Conservation (phyloP, 2,113 vertebrate genomes). For the Phaethornis superciliosus region DNA sequence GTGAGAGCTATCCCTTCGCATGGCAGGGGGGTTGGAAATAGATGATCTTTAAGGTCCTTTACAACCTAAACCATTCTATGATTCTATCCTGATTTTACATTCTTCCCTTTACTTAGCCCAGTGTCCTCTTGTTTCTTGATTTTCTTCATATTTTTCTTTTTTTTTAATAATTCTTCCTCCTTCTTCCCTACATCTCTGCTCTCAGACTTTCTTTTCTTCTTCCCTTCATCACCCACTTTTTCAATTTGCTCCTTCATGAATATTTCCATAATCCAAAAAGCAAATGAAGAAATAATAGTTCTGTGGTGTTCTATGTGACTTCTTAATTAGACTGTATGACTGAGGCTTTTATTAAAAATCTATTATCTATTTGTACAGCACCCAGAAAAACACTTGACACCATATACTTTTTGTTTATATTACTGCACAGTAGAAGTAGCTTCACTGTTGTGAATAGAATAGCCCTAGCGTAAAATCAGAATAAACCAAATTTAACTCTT, state of each 20-base stretch:
- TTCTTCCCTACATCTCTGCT: background rate
- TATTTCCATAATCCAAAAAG: background rate
- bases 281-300: background rate
- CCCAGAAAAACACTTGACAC: background rate
- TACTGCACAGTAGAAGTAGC: background rate
- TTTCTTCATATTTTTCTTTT: background rate
- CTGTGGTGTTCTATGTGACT: background rate
- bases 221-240: background rate
- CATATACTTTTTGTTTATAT: background rate
- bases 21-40: too few relatives aligned
- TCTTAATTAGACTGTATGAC: background rate
- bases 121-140: background rate
- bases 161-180: background rate
- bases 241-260: background rate
- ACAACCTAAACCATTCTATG: too few relatives aligned
- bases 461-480: background rate
- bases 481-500: background rate
- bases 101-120: background rate
- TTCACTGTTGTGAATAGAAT: background rate
- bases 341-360: background rate
- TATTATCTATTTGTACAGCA: background rate
- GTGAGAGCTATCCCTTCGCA: too few relatives aligned
- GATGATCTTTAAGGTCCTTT: too few relatives aligned
- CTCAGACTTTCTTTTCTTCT: background rate
- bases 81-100: background rate